A percentile compares a stretch with the other conserved stretches of the same genome.
Evolutionary conservation across 2,113 vertebrate genomes (phyloP).

Genomic region (Nyctereutes procyonoides): DNA sequence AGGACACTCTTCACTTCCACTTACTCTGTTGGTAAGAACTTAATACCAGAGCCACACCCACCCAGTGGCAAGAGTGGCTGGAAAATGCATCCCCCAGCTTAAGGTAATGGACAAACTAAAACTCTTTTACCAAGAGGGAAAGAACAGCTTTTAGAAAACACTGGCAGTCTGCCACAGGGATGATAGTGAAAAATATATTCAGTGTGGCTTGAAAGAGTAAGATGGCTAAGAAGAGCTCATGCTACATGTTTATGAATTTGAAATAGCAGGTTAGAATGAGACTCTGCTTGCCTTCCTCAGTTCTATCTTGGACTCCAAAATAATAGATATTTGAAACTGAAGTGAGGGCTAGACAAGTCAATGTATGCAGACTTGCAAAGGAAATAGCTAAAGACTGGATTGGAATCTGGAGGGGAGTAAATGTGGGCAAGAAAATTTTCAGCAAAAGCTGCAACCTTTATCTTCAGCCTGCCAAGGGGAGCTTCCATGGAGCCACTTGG

Average conservation of each 20-base stretch:
- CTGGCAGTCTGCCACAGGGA: neutral
- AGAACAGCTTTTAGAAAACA: neutral
- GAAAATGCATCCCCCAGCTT: neutral
- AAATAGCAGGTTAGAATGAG: neutral
- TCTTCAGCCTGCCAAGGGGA: neutral
- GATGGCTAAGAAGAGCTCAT: neutral
- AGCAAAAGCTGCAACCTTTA: neutral
- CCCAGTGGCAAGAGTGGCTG: neutral
- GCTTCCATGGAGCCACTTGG: neutral
- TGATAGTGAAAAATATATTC: neutral
- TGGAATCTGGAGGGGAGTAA: neutral
- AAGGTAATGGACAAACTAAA: neutral
- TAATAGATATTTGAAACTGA: neutral
- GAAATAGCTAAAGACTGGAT: neutral
- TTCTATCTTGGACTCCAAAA: neutral
- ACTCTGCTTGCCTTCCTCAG: neutral
- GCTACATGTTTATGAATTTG: neutral
- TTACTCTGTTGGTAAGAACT: neutral
- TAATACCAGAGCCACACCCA: neutral
- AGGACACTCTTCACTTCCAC: neutral
- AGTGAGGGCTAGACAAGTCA: neutral
- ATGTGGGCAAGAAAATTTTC: neutral
- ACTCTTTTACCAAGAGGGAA: slow-evolving; percentile 10
- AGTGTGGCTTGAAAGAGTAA: neutral
- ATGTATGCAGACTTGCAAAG: neutral